A percentile compares a stretch with the other conserved stretches of the same genome.
Conservation (phyloP, 2,888 invertebrate genomes). For the Brachypalpus laphriformis region DNA sequence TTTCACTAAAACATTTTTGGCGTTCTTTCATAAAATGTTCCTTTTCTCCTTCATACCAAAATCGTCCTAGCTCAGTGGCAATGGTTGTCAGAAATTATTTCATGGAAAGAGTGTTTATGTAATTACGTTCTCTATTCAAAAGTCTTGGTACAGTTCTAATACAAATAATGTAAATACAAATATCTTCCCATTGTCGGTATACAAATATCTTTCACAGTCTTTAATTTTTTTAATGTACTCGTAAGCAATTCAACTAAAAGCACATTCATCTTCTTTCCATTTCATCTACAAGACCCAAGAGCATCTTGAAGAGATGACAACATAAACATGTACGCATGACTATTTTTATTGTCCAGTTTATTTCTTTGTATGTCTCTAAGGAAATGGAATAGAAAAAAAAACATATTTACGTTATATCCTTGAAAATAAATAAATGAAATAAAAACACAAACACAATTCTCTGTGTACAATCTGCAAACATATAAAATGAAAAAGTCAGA, state of each 20-base stretch:
- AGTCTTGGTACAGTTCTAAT: too few species aligned
- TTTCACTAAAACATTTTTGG: too few species aligned
- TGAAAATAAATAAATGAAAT: conserved; percentile 16
- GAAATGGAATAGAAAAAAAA: neutral
- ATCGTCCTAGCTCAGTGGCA: too few species aligned
- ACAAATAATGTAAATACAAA: too few species aligned
- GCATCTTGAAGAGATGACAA: conserved; percentile 12
- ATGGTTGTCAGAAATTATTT: too few species aligned
- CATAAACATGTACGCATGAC: neutral
- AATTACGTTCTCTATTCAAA: too few species aligned
- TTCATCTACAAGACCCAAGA: neutral
- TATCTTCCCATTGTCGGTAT: neutral
- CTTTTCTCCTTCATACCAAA: too few species aligned
- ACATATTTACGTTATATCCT: neutral
- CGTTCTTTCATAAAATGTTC: too few species aligned
- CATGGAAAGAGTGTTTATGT: neutral
- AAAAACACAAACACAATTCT: neutral
- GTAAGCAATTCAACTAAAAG: conserved; percentile 29
- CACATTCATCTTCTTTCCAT: neutral
- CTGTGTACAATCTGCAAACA: neutral
- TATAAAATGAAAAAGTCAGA: neutral
- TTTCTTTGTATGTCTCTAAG: neutral
- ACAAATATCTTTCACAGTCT: neutral
- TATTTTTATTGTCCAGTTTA: conserved; percentile 25
- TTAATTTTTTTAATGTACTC: neutral